Evolutionary conservation across 2,113 vertebrate species (phyloP).

Genomic region (Rhinolophus ferrumequinum): DNA sequence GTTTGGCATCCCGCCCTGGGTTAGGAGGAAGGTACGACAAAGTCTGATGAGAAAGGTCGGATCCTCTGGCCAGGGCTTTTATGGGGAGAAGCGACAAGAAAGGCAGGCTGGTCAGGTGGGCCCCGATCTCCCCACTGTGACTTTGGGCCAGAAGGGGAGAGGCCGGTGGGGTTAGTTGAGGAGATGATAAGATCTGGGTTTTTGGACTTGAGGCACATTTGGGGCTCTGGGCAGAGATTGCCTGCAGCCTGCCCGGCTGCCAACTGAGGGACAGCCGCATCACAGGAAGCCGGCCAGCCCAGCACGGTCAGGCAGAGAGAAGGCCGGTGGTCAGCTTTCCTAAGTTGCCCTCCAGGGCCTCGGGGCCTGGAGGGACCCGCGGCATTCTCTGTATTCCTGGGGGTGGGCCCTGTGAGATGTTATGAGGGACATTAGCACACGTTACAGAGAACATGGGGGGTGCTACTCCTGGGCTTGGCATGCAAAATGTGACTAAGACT

Average conservation of each 20-base stretch:
- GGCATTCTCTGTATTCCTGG: accelerated
- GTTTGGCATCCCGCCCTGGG: neutral
- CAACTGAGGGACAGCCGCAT: neutral
- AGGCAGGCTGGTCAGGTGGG: accelerated
- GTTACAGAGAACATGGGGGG: accelerated
- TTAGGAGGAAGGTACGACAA: neutral
- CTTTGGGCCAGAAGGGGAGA: neutral
- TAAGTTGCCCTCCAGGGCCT: neutral
- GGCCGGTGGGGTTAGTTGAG: neutral
- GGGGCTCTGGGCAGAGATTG: neutral
- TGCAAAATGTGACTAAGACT: neutral
- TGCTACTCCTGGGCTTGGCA: neutral
- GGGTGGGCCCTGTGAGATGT: neutral
- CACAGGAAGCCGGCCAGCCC: neutral
- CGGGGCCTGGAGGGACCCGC: too few relatives aligned
- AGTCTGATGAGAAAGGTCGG: neutral
- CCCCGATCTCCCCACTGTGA: neutral
- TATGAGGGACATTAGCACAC: neutral
- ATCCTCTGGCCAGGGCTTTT: neutral
- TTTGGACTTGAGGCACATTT: neutral
- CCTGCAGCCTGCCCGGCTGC: neutral
- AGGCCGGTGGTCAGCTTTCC: neutral
- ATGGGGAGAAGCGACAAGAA: neutral
- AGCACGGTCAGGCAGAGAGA: neutral
- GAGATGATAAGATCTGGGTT: too few relatives aligned